Evolutionary conservation across 2,113 vertebrate genomes (phyloP).

Genomic region (Boulengeromyrus knoepffleri): DNA sequence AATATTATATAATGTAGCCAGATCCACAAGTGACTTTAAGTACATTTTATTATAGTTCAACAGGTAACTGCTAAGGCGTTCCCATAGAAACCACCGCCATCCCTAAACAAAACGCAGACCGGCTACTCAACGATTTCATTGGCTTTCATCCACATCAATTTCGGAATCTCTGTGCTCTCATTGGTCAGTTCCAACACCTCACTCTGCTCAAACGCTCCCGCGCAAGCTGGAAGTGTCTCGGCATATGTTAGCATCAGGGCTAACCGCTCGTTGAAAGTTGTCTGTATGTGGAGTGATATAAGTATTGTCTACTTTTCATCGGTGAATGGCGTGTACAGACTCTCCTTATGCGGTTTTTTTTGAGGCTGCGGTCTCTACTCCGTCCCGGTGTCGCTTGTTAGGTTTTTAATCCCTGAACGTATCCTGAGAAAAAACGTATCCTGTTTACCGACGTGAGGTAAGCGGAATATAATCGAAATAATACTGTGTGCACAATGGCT

Average conservation of each 20-base stretch:
- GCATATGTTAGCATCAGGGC: not conserved
- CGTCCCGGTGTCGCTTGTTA: not conserved
- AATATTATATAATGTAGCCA: not conserved
- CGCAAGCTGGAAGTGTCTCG: slow-evolving; percentile 19
- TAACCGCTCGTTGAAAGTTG: not conserved
- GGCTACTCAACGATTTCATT: slow-evolving; percentile 16
- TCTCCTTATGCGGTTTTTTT: not conserved
- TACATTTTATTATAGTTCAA: not conserved
- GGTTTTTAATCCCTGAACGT: not conserved
- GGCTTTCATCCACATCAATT: slow-evolving; percentile 14
- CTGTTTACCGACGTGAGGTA: not conserved
- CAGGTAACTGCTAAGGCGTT: not conserved
- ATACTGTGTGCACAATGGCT: not conserved
- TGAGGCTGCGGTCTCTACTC: not conserved
- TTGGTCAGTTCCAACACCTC: slow-evolving; percentile 34
- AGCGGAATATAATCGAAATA: not conserved
- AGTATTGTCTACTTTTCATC: not conserved
- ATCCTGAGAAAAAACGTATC: not conserved
- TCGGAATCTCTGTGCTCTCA: slow-evolving; percentile 25
- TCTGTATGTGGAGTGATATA: not conserved
- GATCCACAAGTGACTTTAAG: not conserved
- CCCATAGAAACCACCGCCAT: not conserved
- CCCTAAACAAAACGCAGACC: not conserved
- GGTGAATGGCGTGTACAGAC: not conserved
- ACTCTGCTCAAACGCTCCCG: slow-evolving; percentile 20